A percentile compares a stretch with the other conserved stretches of the same genome.
These are phyloP conservation scores for Luehdorfia chinensis DNA, from an alignment of 1,140 invertebrate species.

Conservation along the genomic window DNA sequence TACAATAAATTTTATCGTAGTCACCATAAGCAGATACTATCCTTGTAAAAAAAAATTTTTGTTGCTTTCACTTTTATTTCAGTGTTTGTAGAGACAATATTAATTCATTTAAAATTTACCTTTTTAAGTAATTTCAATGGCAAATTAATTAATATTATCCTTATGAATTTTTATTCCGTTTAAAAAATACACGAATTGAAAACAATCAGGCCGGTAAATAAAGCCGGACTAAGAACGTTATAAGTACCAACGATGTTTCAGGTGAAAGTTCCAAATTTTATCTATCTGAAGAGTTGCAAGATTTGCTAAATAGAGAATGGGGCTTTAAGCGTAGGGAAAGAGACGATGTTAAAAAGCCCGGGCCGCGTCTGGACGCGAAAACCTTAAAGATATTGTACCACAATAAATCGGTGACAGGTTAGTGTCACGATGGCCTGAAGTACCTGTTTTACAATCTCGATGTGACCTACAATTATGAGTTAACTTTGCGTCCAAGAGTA, in stretches of 20 bases:
- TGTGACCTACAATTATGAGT: conserved; percentile 48
- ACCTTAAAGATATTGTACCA: conserved; percentile 65
- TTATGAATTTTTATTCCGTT: neutral
- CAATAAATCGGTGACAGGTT: conserved; percentile 73
- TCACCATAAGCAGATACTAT: conserved; percentile 13
- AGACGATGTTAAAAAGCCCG: conserved; percentile 96
- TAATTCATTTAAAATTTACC: conserved; percentile 13
- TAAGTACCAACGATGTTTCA: conserved; percentile 68
- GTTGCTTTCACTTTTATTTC: conserved; percentile 51
- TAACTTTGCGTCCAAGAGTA: conserved; percentile 36
- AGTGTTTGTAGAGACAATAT: conserved; percentile 34
- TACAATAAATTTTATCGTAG: conserved; percentile 7
- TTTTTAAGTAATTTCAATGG: neutral
- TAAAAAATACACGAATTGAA: conserved; percentile 3
- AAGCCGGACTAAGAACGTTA: conserved; percentile 45
- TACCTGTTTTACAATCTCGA: conserved; percentile 53
- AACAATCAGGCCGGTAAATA: conserved; percentile 3
- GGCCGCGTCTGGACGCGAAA: conserved; percentile 83
- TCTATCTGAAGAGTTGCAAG: conserved; percentile 71
- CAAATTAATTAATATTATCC: neutral
- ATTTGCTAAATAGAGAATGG: conserved; percentile 77
- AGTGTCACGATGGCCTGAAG: conserved; percentile 61
- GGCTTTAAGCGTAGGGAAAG: conserved; percentile 91
- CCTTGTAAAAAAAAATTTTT: conserved; percentile 38
- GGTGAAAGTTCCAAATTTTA: conserved; percentile 73